Conservation (phyloP, 2,797 vertebrate species). For the Taenioides sp. region DNA sequence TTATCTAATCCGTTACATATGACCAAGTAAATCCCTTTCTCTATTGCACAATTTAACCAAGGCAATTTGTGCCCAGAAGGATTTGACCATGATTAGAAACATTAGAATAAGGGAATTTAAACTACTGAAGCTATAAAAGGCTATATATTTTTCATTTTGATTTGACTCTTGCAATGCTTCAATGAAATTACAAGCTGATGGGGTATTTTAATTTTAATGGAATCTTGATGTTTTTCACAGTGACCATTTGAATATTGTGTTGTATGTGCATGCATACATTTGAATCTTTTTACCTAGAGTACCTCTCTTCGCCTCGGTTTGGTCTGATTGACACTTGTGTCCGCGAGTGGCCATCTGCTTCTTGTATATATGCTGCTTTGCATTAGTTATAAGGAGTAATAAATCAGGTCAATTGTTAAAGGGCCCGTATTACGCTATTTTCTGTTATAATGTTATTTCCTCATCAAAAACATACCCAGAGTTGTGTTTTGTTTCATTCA, state of each 20-base stretch:
- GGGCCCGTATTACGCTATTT: too few relatives aligned
- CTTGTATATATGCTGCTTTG: conserved; percentile 46
- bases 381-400: conserved; percentile 41
- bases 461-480: too few relatives aligned
- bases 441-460: too few relatives aligned
- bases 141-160: neutral
- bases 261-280: conserved; percentile 47
- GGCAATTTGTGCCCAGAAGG: neutral
- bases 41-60: neutral
- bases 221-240: neutral
- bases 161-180: neutral
- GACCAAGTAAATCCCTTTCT: neutral
- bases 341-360: conserved; percentile 62
- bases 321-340: conserved; percentile 52
- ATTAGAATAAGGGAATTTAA: neutral
- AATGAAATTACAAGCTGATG: neutral
- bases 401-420: conserved; percentile 49
- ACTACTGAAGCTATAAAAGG: too few relatives aligned
- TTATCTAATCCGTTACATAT: neutral
- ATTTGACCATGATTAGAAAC: neutral
- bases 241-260: neutral
- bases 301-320: conserved; percentile 29
- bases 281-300: conserved; percentile 29
- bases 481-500: too few relatives aligned
- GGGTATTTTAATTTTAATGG: neutral